Base-by-base conservation (phyloP, 2,797 vertebrate species). In the Cephalopachus bancanus region DNA sequence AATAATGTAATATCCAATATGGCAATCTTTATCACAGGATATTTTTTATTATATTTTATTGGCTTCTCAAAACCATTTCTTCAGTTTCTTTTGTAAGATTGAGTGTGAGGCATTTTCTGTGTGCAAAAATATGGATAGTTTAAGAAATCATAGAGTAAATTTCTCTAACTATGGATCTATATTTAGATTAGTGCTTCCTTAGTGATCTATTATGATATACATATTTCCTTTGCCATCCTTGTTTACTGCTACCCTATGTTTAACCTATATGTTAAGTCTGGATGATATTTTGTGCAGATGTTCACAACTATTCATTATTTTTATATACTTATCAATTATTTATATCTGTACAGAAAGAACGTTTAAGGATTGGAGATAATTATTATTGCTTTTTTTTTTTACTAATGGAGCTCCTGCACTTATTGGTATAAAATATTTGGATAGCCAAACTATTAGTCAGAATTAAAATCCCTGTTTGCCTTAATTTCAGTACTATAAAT, bases 391-490 rank as follows among this genome's bases (percentile, higher is more conserved):
- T 37, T 37, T 37, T 37, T 92, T 71, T 96, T 96, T 69, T 71
- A 97, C 69, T 92, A 94, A 97, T 96, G 57, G 65, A 85, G 97
- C 57, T 55, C 55, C 33, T 96, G 16, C 22, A 93, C 91, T 95
- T 97, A 88, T 94, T 91, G 93, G 44, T 92, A 94, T 96, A 90
- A 97, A 95, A 87, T 97, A 97, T 97, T 97, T 97, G 96, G 55
- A 91, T 94, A 97, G 79, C 22, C 59, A 84, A 96, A 93, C 75
- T 93, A 62, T 94, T 97, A 95, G 55, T 97, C 90, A 94, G 26
- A 92, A 96, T 22, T 91, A 91, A 97, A 97, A 90, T 85, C 49
- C 17, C 55, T 94, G 71, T 88, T 92, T 96, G 51, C 55, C 84
- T 96, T 95, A 94, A 92, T 87, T 93, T 97, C 87, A 86, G 53